These are phyloP conservation scores for Drosophila malerkotliana DNA, from an alignment of 1,140 invertebrate genomes.

Conservation along the genomic window DNA sequence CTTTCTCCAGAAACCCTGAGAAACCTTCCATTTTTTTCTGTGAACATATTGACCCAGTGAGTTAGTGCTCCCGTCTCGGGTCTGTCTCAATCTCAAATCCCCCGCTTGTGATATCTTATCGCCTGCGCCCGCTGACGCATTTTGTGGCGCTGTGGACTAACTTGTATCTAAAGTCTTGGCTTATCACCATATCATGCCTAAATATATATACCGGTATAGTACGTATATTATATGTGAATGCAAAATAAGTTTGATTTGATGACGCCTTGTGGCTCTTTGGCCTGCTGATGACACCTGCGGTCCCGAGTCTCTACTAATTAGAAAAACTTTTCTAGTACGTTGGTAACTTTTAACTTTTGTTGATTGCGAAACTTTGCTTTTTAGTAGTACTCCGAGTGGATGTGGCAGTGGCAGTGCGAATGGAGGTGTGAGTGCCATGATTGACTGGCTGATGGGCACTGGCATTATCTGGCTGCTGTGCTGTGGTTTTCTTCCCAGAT, in stretches of 20 bases:
- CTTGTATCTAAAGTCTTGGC: slow-evolving; percentile 47
- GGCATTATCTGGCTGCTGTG: slow-evolving; percentile 55
- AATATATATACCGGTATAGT: slow-evolving; percentile 5
- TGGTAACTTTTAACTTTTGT: slow-evolving; percentile 71
- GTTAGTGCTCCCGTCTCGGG: slow-evolving; percentile 18
- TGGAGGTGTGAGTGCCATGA: slow-evolving; percentile 22
- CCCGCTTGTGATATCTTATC: slow-evolving; percentile 32
- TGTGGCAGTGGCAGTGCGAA: neutral
- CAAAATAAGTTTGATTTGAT: slow-evolving; percentile 42
- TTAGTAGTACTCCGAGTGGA: slow-evolving; percentile 17
- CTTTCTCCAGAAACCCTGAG: neutral
- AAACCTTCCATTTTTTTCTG: neutral
- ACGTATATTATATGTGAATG: slow-evolving; percentile 14
- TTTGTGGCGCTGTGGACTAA: slow-evolving; percentile 25
- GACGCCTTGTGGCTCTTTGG: slow-evolving; percentile 17
- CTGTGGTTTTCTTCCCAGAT: slow-evolving; percentile 32
- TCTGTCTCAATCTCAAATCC: slow-evolving; percentile 45
- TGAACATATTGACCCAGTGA: slow-evolving; percentile 26
- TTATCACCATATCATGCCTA: slow-evolving; percentile 29
- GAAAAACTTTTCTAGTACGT: slow-evolving; percentile 67
- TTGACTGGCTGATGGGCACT: slow-evolving; percentile 64
- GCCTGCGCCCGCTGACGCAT: slow-evolving; percentile 40
- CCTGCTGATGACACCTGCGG: slow-evolving; percentile 45
- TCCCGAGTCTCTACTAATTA: slow-evolving; percentile 60
- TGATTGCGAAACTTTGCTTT: slow-evolving; percentile 78